Base-by-base conservation (phyloP, 2,888 invertebrate genomes). In the Aleiodes testaceus region DNA sequence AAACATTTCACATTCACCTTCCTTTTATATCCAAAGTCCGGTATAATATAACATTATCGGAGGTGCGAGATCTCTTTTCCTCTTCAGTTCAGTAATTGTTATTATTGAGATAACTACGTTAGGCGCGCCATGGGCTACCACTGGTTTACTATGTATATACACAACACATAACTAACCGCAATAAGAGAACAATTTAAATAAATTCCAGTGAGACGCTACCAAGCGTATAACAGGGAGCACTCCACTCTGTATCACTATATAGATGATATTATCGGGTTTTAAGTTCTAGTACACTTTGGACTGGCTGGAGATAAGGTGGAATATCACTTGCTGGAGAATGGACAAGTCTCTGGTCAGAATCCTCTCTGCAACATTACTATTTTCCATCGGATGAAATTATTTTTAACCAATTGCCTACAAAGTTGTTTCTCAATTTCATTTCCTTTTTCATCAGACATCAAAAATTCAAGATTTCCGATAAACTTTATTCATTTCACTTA, bases 101-200 rank as follows among this genome's bases (percentile, higher is more conserved):
- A 78, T 79, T 79, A 77, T 76, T 72, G 74, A 76, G 78, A 78
- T 77, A 79, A 76, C 73, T 72, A 68, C 68, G 59, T 55, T 59
- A 61, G 18, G 66, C 49, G 63, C 26, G 47, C 22, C 53, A 59
- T 20, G 44, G 26, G 47, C 11, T 64, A 55, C 26, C 53, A 59
- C 66, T 66, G 52, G 67, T 69, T n/a, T 66, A 64, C 53, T 45
- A 47, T 55, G 52, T 45, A 30, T 70, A 42, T 16, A 72, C 76
- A 72, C 76, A 72, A 74, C 75, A 70, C 74, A 75, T 80, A 79
- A 80, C 78, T 78, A 79, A 80, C 77, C 72, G 75, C 77, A 73
- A 75, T 77, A 75, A 76, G 78, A 80, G 65, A 73, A 77, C 77
- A 77, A 80, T 80, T 78, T 78, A 73, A 77, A 80, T 80, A 80